Evolutionary conservation across 1,140 invertebrate species (phyloP).

Genomic region (Caenorhabditis briggsae): DNA sequence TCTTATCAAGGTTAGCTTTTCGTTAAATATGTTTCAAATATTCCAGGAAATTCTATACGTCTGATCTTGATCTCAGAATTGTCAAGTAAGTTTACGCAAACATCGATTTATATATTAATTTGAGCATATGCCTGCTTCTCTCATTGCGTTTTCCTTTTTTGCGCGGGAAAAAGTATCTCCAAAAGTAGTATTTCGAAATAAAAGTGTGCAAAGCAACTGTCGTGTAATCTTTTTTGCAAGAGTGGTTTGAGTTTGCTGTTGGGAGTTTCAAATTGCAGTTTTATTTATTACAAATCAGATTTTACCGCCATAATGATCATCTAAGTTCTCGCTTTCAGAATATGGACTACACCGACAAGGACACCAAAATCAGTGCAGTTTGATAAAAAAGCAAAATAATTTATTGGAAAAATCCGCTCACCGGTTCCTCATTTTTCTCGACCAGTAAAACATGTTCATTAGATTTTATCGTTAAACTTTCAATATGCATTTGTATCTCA

Average conservation of each 20-base stretch:
- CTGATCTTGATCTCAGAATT: background rate
- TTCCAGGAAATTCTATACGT: slow-evolving; percentile 52
- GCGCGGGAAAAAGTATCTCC: background rate
- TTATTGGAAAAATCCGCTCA: background rate
- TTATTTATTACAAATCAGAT: too few species aligned
- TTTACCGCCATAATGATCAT: too few species aligned
- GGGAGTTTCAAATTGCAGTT: background rate
- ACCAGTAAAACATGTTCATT: background rate
- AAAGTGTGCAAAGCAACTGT: slow-evolving; percentile 7
- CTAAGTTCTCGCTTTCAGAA: slow-evolving; percentile 18
- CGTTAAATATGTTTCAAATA: background rate
- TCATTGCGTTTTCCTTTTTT: background rate
- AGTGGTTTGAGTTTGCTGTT: slow-evolving; percentile 46
- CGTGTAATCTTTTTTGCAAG: slow-evolving; percentile 41
- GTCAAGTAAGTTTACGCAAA: background rate
- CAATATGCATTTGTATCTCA: too few species aligned
- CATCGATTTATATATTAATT: too few species aligned
- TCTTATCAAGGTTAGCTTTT: slow-evolving; percentile 22
- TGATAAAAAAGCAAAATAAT: background rate
- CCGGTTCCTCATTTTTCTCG: background rate
- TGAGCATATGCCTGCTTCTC: background rate
- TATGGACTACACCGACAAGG: slow-evolving; percentile 35
- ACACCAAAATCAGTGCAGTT: slow-evolving; percentile 58
- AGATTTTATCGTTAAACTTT: too few species aligned
- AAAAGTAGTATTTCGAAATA: background rate